phyloP scores from a whole-genome alignment of 2,797 vertebrate species.

The Catharus ustulatus region DNA sequence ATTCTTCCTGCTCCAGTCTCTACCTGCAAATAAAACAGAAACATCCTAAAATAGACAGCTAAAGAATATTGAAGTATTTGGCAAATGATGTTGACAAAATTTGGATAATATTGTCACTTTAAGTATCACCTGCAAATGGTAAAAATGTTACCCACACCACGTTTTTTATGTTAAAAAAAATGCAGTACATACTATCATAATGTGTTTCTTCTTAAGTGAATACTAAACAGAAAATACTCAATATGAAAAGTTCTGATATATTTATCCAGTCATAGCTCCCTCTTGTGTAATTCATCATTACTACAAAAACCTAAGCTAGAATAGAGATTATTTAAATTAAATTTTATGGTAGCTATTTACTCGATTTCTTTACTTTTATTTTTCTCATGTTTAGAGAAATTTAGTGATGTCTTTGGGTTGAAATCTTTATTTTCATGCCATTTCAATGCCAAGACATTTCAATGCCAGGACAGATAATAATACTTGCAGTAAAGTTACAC shows the following conservation, averaged over 20 bases:
- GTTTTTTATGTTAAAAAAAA: not conserved
- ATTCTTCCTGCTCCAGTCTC: not conserved
- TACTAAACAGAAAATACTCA: not conserved
- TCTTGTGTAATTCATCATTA: slow-evolving; percentile 37
- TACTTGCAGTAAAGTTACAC: not conserved
- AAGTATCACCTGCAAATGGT: not conserved
- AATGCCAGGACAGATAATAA: not conserved
- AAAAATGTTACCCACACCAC: not conserved
- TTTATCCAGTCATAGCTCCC: slow-evolving; percentile 49
- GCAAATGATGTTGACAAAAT: not conserved
- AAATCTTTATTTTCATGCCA: not conserved
- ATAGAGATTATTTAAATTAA: not conserved
- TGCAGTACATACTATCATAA: not conserved
- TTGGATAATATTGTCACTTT: not conserved
- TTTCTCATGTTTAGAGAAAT: not conserved
- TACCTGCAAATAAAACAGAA: not conserved
- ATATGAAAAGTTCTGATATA: not conserved
- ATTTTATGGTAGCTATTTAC: not conserved
- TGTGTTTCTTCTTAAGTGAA: not conserved
- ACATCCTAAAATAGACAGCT: not conserved
- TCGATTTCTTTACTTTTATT: not conserved
- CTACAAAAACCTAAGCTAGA: not conserved
- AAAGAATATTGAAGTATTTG: not conserved
- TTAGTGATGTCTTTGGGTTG: not conserved
- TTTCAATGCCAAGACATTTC: not conserved